Evolutionary conservation across 2,888 invertebrate genomes (phyloP).

Genomic region (Philaethria dido): DNA sequence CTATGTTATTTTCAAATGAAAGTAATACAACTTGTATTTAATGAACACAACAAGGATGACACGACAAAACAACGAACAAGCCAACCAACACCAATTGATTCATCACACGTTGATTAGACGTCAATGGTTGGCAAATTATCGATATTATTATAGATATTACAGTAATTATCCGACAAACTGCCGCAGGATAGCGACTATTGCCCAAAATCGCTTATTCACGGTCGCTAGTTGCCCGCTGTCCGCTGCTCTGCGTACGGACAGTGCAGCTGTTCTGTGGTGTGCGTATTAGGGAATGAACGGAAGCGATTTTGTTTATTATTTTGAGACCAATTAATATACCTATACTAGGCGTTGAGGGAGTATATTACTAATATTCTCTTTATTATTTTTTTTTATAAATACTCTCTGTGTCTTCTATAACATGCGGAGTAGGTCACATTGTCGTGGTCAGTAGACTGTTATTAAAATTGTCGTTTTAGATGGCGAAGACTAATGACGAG

Average conservation of each 20-base stretch:
- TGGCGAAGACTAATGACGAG: no score
- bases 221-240: slow-evolving; percentile 69
- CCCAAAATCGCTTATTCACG: slow-evolving; percentile 75
- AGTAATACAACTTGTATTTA: neutral
- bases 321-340: neutral
- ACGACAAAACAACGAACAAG: neutral
- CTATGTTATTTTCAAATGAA: no score
- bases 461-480: no score
- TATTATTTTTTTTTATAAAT: no score
- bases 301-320: slow-evolving; percentile 16
- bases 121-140: slow-evolving; percentile 46
- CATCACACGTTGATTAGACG: slow-evolving; percentile 51
- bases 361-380: no score
- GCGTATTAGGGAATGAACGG: slow-evolving; percentile 35
- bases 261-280: slow-evolving; percentile 58
- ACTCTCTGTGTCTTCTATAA: no score
- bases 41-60: slow-evolving; percentile 12
- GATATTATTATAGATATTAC: slow-evolving; percentile 49
- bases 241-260: slow-evolving; percentile 47
- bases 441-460: no score
- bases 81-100: slow-evolving; percentile 32
- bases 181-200: slow-evolving; percentile 52
- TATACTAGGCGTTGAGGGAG: no score
- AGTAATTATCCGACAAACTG: slow-evolving; percentile 50
- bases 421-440: no score